Evolutionary conservation across 2,888 invertebrate genomes (phyloP), one percentile per base, ranked within the genome.

Genomic region (Xestia xanthographa): DNA sequence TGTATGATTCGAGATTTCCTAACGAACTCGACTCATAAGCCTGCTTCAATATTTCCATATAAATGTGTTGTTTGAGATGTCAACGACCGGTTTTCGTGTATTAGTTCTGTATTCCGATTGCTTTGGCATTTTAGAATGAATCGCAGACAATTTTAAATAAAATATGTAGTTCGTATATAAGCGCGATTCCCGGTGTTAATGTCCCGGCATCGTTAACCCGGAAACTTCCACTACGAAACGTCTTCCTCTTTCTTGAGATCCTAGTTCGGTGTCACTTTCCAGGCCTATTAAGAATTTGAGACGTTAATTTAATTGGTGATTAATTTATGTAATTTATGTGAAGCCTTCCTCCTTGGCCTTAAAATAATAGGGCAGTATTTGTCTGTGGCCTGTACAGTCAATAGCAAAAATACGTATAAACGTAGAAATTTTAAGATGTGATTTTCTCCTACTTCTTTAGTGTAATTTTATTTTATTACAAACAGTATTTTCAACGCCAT

Each of bases 51-150:
- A 93, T 93, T 93, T 91, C 90, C 92, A 93, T 94, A 92, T 91
- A 92, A 93, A 94, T 93, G 90, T 90, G 89, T 88, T 72, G 58
- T 90, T 87, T 88, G 88, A 87, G 87, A 87, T 82, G 86, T 86
- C 85, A 83, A 77, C 86, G 88, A 93, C 94, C 92, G 93, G 94
- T 94, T 91, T 92, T 90, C 90, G 90, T 91, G 91, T 91, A 90
- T 89, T 86, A 85, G 90, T 89, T 90, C 87, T 88, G 89, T 80
- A 89, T 88, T 87, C 83, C 78, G 79, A 79, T 82, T 81, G 75
- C 73, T 76, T 74, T 70, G 41, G 72, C 34, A 69, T 79, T 34
- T 2, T 48, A 66, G 53, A 65, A 74, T 53, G 50, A 58, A 80
- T 72, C 60, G 38, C 69, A 43, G n/a, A 45, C 38, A 17, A 56